phyloP scores from a whole-genome alignment of 2,113 vertebrate genomes.

The Prunella fulvescens region DNA sequence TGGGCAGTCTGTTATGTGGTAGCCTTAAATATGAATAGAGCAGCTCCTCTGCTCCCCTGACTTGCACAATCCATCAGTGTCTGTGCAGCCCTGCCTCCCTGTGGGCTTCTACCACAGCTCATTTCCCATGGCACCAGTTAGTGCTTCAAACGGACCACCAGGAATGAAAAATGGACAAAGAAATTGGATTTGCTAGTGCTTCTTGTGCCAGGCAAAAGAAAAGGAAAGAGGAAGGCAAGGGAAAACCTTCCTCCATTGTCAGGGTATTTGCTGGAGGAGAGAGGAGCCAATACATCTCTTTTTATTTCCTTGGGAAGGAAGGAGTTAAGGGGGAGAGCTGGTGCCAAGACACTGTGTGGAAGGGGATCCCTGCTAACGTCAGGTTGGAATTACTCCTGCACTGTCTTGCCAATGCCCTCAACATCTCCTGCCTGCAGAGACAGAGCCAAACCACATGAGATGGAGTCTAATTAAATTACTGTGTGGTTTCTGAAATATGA shows the following conservation, averaged over 20 bases:
- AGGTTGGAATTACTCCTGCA: background rate
- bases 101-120: background rate
- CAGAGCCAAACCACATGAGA: background rate
- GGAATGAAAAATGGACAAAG: conserved; percentile 59
- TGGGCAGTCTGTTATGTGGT: background rate
- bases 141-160: conserved; percentile 16
- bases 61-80: background rate
- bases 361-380: background rate
- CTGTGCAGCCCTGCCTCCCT: background rate
- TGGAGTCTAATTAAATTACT: background rate
- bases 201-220: conserved; percentile 4
- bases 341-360: background rate
- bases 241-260: background rate
- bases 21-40: background rate
- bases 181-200: conserved; percentile 57
- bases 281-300: background rate
- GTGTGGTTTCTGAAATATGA: background rate
- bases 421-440: background rate
- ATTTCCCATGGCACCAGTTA: conserved; percentile 37
- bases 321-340: background rate
- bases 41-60: background rate
- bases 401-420: background rate
- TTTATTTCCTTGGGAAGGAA: background rate
- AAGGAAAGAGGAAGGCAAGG: background rate
- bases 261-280: background rate